Evolutionary conservation across 2,888 invertebrate species (phyloP), one percentile per base, ranked within the genome.

Genomic region (Apeira syringaria): DNA sequence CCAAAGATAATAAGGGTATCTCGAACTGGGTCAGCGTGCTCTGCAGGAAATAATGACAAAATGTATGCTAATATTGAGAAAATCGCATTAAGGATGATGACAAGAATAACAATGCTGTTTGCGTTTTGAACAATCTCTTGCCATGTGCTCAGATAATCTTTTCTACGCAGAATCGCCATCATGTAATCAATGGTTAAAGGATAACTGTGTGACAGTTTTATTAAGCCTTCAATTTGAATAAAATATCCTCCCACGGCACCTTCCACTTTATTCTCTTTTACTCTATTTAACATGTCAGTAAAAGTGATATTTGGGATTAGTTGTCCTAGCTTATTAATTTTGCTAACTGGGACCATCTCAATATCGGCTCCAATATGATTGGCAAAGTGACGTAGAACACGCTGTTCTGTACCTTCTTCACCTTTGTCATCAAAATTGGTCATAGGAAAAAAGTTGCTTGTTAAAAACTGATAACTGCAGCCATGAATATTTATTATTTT

Each of bases 1-100:
- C 76, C 75, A 18, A 61, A 60, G 3, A 71, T 56, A 3, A 61
- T 37, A 17, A 74, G 34, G 10, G 64, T 18, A 6, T 63, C 55
- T 5, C 62, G 55, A 1, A 46, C 11, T 9, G 50, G 6, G 43
- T 68, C 64, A 12, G 36, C 53, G 1, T 34, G 13, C 1, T 15
- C 10, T 0, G 34, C 31, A 7, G 54, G 41, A 50, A 74, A 74
- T 39, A 70, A 37, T 10, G 48, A 45, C 4, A 68, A 36, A 0
- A 29, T 5, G 24, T 47, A 44, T 2, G 57, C 50, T 1, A 48
- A 30, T 15, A 57, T 13, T 37, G 61, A 57, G 38, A 61, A 58
- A 18, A 60, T 37, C 12, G 64, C 12, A 13, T 69, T 59, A 2
- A 57, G 9, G 1, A 50, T 1, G 0, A 34, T 8, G 2, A 53